Conservation (phyloP, 2,113 vertebrate genomes). For the Corythornis cristatus region DNA sequence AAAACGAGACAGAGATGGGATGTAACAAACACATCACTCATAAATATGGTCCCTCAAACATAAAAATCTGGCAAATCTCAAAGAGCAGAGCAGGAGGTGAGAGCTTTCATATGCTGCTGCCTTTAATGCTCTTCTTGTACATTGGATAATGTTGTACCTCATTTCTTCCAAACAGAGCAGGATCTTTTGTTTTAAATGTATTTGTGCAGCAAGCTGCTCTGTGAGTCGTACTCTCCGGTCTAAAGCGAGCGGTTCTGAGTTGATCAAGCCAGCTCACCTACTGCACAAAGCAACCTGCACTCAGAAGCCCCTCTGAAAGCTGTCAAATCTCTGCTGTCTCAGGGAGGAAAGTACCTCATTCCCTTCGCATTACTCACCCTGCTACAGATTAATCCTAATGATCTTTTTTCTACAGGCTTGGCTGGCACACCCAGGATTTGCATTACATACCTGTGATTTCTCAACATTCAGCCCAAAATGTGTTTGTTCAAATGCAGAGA, state of each 20-base stretch:
- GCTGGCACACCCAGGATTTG: constrained; percentile 76
- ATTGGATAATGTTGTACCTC: constrained; percentile 27
- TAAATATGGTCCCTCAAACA: constrained; percentile 61
- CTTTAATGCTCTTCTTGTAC: constrained; percentile 41
- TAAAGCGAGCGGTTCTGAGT: neutral
- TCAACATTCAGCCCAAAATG: constrained; percentile 74
- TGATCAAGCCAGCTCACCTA: constrained; percentile 26
- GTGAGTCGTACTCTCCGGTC: constrained; percentile 9
- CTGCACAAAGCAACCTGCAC: constrained; percentile 52
- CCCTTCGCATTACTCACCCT: constrained; percentile 71
- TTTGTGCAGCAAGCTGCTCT: constrained; percentile 50
- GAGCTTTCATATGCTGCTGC: constrained; percentile 64
- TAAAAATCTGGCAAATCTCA: constrained; percentile 45
- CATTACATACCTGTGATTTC: constrained; percentile 75
- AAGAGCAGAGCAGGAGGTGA: constrained; percentile 46
- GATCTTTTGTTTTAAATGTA: constrained; percentile 45
- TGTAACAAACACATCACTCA: constrained; percentile 46
- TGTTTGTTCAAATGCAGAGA: constrained; percentile 57
- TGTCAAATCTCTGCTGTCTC: constrained; percentile 48
- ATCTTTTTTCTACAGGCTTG: constrained; percentile 61
- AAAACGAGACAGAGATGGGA: constrained; percentile 33
- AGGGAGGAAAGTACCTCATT: constrained; percentile 66
- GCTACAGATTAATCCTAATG: constrained; percentile 76
- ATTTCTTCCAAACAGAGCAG: constrained; percentile 49
- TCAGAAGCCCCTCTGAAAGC: constrained; percentile 65